These are phyloP conservation scores for Asbolus verrucosus DNA, from an alignment of 1,140 invertebrate genomes.

Conservation along the genomic window DNA sequence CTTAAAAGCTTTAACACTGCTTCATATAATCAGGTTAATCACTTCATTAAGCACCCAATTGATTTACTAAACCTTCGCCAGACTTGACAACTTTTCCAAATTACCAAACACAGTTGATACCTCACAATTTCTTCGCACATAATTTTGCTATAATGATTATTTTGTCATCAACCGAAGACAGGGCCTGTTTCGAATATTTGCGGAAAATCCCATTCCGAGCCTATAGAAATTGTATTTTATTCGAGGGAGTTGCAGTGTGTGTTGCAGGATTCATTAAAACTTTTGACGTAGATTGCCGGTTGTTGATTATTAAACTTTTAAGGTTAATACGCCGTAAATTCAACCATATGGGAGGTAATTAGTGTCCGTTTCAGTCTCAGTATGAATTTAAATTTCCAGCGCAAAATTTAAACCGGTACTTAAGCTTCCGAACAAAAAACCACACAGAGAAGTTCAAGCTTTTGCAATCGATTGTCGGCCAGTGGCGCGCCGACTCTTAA, in stretches of 20 bases:
- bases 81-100: conserved; percentile 14
- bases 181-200: background rate
- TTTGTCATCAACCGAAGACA: background rate
- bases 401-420: conserved; percentile 4
- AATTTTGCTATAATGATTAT: conserved; percentile 9
- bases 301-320: conserved; percentile 38
- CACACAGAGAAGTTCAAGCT: conserved; percentile 4
- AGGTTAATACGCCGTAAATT: conserved; percentile 36
- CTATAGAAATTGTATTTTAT: conserved; percentile 22
- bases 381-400: conserved; percentile 26
- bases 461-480: conserved; percentile 32
- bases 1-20: conserved; percentile 34
- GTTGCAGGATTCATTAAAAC: conserved; percentile 31
- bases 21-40: conserved; percentile 36
- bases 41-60: conserved; percentile 32
- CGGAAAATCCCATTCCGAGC: conserved; percentile 1
- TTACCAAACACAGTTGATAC: conserved; percentile 18
- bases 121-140: conserved; percentile 11
- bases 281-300: conserved; percentile 33
- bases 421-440: conserved; percentile 25
- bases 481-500: conserved; percentile 20
- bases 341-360: conserved; percentile 32
- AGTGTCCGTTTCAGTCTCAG: conserved; percentile 18
- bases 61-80: conserved; percentile 23
- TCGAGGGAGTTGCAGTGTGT: conserved; percentile 21